Percentiles rank a stretch among this genome's conserved stretches.
Conservation (phyloP, 2,888 invertebrate species). For the Chloroclysta siterata region DNA sequence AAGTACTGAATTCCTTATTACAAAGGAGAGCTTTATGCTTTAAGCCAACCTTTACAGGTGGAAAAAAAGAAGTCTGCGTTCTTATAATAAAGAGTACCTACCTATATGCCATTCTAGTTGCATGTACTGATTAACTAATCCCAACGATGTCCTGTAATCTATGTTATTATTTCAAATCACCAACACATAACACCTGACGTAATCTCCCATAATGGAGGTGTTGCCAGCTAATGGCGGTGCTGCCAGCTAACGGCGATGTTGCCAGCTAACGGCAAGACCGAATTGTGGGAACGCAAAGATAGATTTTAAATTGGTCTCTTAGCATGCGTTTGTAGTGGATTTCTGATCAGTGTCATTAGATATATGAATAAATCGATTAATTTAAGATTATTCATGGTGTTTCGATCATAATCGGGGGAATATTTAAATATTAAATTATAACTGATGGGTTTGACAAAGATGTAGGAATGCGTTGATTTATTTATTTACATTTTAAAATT, state of each 20-base stretch:
- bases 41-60: too few relatives aligned
- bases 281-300: constrained; percentile 55
- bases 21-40: too few relatives aligned
- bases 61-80: too few relatives aligned
- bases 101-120: too few relatives aligned
- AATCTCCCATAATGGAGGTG: constrained; percentile 74
- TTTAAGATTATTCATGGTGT: constrained; percentile 15
- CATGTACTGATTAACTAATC: constrained; percentile 63
- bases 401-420: constrained; percentile 1
- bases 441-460: constrained; percentile 9
- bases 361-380: constrained; percentile 21
- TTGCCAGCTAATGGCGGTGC: constrained; percentile 55
- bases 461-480: constrained; percentile 1
- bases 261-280: constrained; percentile 59
- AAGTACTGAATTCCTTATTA: too few relatives aligned
- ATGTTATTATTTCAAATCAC: constrained; percentile 83
- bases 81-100: too few relatives aligned
- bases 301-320: constrained; percentile 44
- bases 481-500: constrained; percentile 3
- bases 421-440: constrained; percentile 16
- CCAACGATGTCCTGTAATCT: constrained; percentile 65
- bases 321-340: constrained; percentile 27
- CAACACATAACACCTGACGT: constrained; percentile 80
- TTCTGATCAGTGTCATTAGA: constrained; percentile 16
- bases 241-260: constrained; percentile 63